phyloP scores from a whole-genome alignment of 2,797 vertebrate species.

The Liparis tanakae region DNA sequence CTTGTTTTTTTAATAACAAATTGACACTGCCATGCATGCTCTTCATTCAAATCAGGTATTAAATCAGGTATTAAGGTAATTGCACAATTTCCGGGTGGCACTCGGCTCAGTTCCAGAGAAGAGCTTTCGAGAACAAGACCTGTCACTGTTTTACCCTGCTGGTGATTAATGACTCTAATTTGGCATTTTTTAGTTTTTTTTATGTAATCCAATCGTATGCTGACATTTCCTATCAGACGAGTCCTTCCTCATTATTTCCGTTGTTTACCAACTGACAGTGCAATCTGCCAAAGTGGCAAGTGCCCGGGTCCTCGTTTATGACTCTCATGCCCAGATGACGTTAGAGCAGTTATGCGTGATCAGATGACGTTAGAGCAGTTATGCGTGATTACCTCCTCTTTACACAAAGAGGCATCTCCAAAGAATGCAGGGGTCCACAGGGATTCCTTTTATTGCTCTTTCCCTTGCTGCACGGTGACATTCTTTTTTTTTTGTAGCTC shows the following conservation, averaged over 20 bases:
- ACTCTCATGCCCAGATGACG: constrained; percentile 64
- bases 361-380: constrained; percentile 54
- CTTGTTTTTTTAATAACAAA: constrained; percentile 67
- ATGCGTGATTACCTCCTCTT: constrained; percentile 66
- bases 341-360: constrained; percentile 67
- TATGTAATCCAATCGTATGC: constrained; percentile 76
- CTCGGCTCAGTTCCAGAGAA: constrained; percentile 70
- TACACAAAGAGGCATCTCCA: constrained; percentile 56
- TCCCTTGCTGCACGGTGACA: background rate
- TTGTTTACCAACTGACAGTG: constrained; percentile 76
- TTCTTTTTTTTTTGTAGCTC: constrained; percentile 30
- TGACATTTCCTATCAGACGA: constrained; percentile 81
- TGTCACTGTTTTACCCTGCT: constrained; percentile 68
- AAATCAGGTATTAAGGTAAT: constrained; percentile 77
- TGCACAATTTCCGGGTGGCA: constrained; percentile 77
- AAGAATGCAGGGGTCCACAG: constrained; percentile 39
- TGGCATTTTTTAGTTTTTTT: constrained; percentile 59
- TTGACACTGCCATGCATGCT: constrained; percentile 63
- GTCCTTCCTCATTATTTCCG: constrained; percentile 65
- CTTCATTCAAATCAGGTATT: constrained; percentile 72
- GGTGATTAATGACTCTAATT: constrained; percentile 86
- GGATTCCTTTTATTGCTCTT: constrained; percentile 60
- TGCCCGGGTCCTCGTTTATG: constrained; percentile 57
- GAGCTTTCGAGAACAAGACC: constrained; percentile 68
- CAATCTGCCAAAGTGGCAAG: constrained; percentile 63